Evolutionary conservation across 2,888 invertebrate genomes (phyloP).

Genomic region (Tachina lurida): DNA sequence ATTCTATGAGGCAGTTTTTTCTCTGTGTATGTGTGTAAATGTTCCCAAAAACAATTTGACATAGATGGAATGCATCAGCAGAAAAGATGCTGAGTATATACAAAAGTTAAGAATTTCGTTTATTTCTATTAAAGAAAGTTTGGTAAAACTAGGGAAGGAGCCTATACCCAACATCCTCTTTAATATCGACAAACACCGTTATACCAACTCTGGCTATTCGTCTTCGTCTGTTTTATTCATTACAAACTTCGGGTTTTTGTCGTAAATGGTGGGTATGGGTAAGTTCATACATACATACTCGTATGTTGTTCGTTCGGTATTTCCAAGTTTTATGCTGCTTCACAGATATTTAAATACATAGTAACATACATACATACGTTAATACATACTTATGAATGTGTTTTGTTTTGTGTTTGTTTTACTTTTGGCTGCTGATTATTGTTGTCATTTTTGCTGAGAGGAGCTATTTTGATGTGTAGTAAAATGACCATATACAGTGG

Average conservation of each 20-base stretch:
- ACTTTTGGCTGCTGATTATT: slow-evolving; percentile 49
- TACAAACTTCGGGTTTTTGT: slow-evolving; percentile 23
- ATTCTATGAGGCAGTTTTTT: too few species aligned
- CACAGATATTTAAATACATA: slow-evolving; percentile 1
- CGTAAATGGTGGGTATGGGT: not conserved
- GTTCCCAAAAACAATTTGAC: too few species aligned
- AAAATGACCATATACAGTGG: slow-evolving; percentile 57
- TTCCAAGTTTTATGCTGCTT: slow-evolving; percentile 57
- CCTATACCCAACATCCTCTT: not conserved
- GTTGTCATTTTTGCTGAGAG: slow-evolving; percentile 63
- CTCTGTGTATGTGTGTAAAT: too few species aligned
- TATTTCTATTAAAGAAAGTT: too few species aligned
- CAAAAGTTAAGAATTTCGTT: too few species aligned
- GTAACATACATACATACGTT: not conserved
- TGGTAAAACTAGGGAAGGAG: too few species aligned
- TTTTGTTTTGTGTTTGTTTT: slow-evolving; percentile 32
- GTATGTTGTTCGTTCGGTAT: slow-evolving; percentile 59
- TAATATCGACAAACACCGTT: not conserved
- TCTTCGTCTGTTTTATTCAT: slow-evolving; percentile 34
- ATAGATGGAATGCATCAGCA: too few species aligned
- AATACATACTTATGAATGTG: not conserved
- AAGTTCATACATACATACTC: slow-evolving; percentile 6
- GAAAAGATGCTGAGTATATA: too few species aligned
- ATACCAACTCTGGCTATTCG: slow-evolving; percentile 20
- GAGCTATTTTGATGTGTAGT: slow-evolving; percentile 44